Conservation (phyloP, 2,797 vertebrate genomes). For the Hippoglossus hippoglossus region DNA sequence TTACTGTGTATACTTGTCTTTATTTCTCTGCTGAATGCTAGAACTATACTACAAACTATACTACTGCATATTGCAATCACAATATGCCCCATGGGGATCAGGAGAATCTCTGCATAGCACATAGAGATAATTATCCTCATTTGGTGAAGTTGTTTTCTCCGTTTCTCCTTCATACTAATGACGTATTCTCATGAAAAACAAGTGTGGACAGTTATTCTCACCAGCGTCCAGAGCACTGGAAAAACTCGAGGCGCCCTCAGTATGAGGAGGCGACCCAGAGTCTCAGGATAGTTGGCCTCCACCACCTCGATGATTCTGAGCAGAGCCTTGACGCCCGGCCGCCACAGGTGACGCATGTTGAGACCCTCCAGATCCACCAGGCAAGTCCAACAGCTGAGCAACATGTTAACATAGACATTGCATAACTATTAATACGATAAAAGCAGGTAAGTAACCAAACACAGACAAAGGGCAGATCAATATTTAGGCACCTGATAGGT, state of each 20-base stretch:
- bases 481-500: conserved; percentile 88
- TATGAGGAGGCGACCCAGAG: conserved; percentile 91
- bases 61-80: conserved; percentile 20
- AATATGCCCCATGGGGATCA: conserved; percentile 18
- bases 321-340: conserved; percentile 92
- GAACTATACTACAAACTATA: conserved; percentile 8
- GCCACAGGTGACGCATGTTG: conserved; percentile 96
- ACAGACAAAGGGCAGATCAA: not conserved
- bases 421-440: not conserved
- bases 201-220: conserved; percentile 66
- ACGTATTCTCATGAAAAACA: not conserved
- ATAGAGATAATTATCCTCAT: conserved; percentile 28
- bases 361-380: conserved; percentile 95
- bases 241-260: conserved; percentile 93
- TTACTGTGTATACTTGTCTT: conserved; percentile 1
- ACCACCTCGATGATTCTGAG: conserved; percentile 94
- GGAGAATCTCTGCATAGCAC: conserved; percentile 3
- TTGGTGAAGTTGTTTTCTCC: conserved; percentile 14
- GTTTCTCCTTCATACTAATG: conserved; percentile 1
- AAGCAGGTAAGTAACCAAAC: not conserved
- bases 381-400: conserved; percentile 92
- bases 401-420: conserved; percentile 2
- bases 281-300: conserved; percentile 95
- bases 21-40: conserved; percentile 12
- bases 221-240: conserved; percentile 96